phyloP scores from a whole-genome alignment of 2,113 vertebrate genomes.

The Mustelus asterias region DNA sequence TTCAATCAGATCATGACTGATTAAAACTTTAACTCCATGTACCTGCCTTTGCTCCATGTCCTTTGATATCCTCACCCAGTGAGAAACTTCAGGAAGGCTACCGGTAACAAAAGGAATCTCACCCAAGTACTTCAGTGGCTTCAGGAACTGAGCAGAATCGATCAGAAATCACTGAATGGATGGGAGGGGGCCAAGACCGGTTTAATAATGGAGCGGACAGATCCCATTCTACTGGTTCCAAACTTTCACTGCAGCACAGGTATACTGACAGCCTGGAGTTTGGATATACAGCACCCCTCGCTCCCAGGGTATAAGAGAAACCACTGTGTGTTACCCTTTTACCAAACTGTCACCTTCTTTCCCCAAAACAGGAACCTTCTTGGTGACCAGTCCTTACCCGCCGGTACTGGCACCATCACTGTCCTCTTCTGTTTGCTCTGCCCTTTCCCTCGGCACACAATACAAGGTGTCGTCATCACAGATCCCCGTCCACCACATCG shows the following conservation, averaged over 20 bases:
- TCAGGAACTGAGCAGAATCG: neutral
- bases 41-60: neutral
- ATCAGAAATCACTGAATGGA: neutral
- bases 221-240: neutral
- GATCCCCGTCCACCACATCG: conserved; percentile 79
- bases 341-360: neutral
- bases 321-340: neutral
- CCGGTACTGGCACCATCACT: conserved; percentile 86
- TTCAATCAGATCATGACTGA: neutral
- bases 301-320: neutral
- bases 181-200: neutral
- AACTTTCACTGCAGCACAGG: neutral
- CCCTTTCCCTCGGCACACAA: conserved; percentile 72
- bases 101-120: neutral
- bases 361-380: too few relatives aligned
- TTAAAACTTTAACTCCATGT: neutral
- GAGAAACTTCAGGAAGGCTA: neutral
- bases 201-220: neutral
- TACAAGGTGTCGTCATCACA: conserved; percentile 71
- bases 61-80: neutral
- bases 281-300: neutral
- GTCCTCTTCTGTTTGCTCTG: conserved; percentile 86
- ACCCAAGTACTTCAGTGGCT: neutral
- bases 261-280: neutral
- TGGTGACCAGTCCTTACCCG: conserved; percentile 62